These are phyloP conservation scores for Pseudorhiza aurosa DNA, from an alignment of 30 jellyfish, hydroid and myxozoan genomes.

Conservation along the genomic window DNA sequence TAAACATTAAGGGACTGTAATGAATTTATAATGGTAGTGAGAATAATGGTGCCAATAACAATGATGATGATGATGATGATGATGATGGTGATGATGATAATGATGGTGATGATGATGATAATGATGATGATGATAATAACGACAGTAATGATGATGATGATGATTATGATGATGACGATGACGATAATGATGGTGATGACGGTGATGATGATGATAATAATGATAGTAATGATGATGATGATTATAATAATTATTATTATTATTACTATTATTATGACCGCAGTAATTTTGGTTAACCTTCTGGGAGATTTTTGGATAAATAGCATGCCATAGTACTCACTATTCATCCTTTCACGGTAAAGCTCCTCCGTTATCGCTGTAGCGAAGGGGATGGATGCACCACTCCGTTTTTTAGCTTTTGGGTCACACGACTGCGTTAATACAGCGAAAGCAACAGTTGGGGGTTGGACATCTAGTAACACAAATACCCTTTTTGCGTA, in stretches of 20 bases:
- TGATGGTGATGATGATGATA: constrained; percentile 5
- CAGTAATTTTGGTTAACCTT: too few species aligned
- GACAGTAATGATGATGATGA: not conserved
- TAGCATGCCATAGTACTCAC: not conserved
- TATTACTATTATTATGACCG: too few species aligned
- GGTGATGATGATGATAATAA: not conserved
- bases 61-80: constrained; percentile 10
- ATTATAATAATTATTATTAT: too few species aligned
- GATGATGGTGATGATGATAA: constrained; percentile 15
- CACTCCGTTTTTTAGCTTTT: too few species aligned
- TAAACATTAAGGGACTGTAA: too few species aligned
- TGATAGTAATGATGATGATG: not conserved
- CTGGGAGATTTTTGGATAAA: too few species aligned
- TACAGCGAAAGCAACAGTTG: too few species aligned
- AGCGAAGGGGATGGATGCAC: too few species aligned
- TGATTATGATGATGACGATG: constrained; percentile 8
- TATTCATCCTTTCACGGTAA: not conserved
- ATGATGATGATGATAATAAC: constrained; percentile 2
- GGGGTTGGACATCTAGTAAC: too few species aligned
- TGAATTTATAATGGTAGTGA: constrained; percentile 3
- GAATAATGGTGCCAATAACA: not conserved
- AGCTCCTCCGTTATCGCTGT: not conserved
- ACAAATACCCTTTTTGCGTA: too few species aligned
- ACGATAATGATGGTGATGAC: not conserved
- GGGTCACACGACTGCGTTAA: too few species aligned